Evolutionary conservation across 1,140 invertebrate genomes (phyloP), one percentile per base, ranked within the genome.

Genomic region (Platyscapa corneri): DNA sequence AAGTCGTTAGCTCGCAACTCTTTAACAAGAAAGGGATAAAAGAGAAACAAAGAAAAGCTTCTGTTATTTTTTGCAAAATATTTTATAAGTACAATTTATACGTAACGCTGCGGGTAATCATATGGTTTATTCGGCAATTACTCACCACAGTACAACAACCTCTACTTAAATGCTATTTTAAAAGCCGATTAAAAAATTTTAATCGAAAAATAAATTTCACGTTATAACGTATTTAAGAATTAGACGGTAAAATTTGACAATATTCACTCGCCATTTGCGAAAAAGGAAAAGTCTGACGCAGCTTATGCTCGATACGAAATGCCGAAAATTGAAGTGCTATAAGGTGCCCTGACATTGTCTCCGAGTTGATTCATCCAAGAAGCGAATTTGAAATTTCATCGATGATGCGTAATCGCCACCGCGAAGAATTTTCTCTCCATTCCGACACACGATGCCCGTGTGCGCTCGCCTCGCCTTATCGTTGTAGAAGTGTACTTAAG

Each of bases 41-140:
- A 56, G 37, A 16, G 49, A 53, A 56, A 34, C 3, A 23, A 42
- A 75, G 70, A 82, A 82, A 82, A 67, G 37, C 64, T 74, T 82
- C 34, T 65, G 64, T 65, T 16, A 39, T 32, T 16, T 49, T 27
- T 34, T n/a, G 70, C 72, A 46, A 46, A 60, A 75, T 75, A 53
- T 30, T 83, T 77, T 67, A 60, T 78, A 30, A 77, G 60, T 27
- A 46, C 23, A 65, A 42, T 84, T 84, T 84, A 8, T 39, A 18
- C 56, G 37, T 77, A 78, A 78, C 53, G 30, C 82, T 30, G 78
- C 46, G 37, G 49, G 12, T 83, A 42, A 84, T 84, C 67, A 78
- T 70, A 84, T 30, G 42, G 7, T 70, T 84, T 67, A 84, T 53
- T 78, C 49, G 23, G 49, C 39, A 32, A 78, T 84, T 78, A 64